Evolutionary conservation across 1,140 invertebrate species (phyloP), one percentile per base, ranked within the genome.

Genomic region (Drosophila repleta): DNA sequence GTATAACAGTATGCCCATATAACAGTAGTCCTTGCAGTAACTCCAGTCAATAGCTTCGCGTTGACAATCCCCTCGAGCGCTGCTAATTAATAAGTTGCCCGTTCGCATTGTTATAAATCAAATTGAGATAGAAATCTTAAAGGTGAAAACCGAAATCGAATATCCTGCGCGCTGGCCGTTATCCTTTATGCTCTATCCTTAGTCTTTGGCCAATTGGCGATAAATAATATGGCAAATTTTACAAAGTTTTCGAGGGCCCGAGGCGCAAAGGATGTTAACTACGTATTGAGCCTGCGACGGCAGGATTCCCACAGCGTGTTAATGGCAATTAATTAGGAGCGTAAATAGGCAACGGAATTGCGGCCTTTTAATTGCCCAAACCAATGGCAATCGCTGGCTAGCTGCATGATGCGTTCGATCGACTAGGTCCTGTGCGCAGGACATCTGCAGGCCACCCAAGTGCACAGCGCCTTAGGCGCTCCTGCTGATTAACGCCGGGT

Each of bases 401-500:
- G 51, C 51, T 37, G 15, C 51, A 20, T 20, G 32, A 53, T 13
- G 32, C 18, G 51, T 37, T 53, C 29, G 32, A 53, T 53, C 32
- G 51, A 32, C 17, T 18, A 29, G 4, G 45, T 21, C 10, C 15
- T 17, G 43, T n/a, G 11, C 1, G n/a, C 26, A 11, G 51, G 41
- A 32, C 70, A 73, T 73, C 70, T 68, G 64, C 70, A 56, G 67
- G 41, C 73, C 74, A 73, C 74, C 69, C 74, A 76, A 45, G 68
- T 35, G 52, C n/a, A 4, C 48, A 45, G 46, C 64, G 51, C 37
- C 57, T 68, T 60, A 52, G 64, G 46, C 67, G 66, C 75, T 76
- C 41, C 39, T 56, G 81, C 77, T 85, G 81, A 84, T 84, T 84
- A 84, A 84, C 77, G 81, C 81, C 65, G 41, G 35, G 74, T 77